Evolutionary conservation across 2,113 vertebrate species (phyloP), one percentile per base, ranked within the genome.

Genomic region (Brachyistius frenatus): DNA sequence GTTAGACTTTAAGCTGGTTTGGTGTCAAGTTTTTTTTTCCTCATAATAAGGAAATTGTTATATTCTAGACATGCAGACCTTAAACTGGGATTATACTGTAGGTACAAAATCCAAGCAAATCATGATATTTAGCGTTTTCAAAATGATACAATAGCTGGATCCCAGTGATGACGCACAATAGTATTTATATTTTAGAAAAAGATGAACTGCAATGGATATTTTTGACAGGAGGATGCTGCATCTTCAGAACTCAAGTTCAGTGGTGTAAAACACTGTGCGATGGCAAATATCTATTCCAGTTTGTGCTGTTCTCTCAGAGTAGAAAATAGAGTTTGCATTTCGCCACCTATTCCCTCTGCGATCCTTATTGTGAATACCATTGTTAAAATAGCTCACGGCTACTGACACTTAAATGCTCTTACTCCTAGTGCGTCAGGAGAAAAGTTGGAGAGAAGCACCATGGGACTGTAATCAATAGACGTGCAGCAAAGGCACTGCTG

Each of bases 321-420:
- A 41, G 46, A 68, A 80, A 80, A 73, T 5, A 76, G 56, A 60
- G 50, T 15, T 9, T 55, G 4, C 16, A 36, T 67, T 73, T 32
- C 55, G n/a, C 78, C 68, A 63, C 56, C 31, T 50, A n/a, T 72
- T 74, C 61, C 23, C 60, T 35, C 32, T 7, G 13, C 13, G 49
- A 36, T 60, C 15, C 67, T 76, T 31, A 56, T 62, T 73, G 32
- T 66, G 47, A 61, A 70, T 66, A 76, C 78, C 78, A 71, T 86
- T 75, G 72, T 78, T 74, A 53, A 66, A 80, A 55, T 63, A 41
- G 76, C 78, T 90, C 64, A 81, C 64, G 78, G 88, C 86, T 56
- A 56, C 44, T 35, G 39, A 66, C 60, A 7, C 67, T 44, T 37
- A 35, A 15, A 32, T 64, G 60, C 53, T 61, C 35, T 31, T 10